These are phyloP conservation scores for Linurgus olivaceus DNA, from an alignment of 2,797 vertebrate genomes.

Conservation along the genomic window DNA sequence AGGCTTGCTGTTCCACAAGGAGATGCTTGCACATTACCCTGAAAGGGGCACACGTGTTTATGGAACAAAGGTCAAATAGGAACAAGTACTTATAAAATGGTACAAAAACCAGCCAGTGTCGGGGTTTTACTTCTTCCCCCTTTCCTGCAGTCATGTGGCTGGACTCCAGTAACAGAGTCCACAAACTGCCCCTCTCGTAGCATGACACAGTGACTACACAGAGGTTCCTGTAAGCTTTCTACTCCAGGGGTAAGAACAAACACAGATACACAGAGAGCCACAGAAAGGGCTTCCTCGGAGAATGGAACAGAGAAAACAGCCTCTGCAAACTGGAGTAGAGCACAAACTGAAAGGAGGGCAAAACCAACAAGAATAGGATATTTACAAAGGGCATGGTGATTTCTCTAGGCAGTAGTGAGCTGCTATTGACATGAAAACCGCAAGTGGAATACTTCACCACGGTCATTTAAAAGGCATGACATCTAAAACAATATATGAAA, in stretches of 20 bases:
- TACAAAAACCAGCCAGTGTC: background rate
- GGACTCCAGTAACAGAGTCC: background rate
- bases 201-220: fast-evolving
- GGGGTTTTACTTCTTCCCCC: background rate
- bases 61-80: background rate
- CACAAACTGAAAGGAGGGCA: background rate
- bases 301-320: background rate
- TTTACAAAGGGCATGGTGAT: background rate
- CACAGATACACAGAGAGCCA: background rate
- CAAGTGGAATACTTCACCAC: background rate
- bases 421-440: background rate
- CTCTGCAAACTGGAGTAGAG: background rate
- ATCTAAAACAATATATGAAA: background rate
- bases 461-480: background rate
- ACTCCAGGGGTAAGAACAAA: background rate
- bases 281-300: background rate
- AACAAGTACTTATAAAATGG: background rate
- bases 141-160: background rate
- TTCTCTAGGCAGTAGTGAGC: background rate
- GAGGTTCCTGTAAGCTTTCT: background rate
- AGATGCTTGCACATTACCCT: background rate
- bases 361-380: background rate
- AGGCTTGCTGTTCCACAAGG: background rate
- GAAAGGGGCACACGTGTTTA: background rate
- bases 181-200: background rate